Evolutionary conservation across 1,140 invertebrate genomes (phyloP), one percentile per base, ranked within the genome.

Genomic region (Thaumetopoea pityocampa): DNA sequence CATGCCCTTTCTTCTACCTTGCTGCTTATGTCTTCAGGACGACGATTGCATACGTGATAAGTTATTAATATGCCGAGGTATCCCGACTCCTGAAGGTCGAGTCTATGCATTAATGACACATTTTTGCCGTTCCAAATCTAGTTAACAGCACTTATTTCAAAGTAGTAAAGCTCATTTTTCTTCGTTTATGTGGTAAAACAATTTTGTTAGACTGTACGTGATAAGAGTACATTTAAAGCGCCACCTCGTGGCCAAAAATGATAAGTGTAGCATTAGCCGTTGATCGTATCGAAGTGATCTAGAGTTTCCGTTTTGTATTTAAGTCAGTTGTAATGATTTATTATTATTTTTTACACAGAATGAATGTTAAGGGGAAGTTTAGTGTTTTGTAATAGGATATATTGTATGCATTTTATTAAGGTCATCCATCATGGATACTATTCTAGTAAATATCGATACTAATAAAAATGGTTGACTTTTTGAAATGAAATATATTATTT

Each of bases 1-100:
- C 70, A 73, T 78, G 79, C 76, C 79, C 79, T 83, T 83, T 83
- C 79, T 83, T 83, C 79, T 73, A 82, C 78, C 73, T 79, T 78
- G 49, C 44, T 56, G 62, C 53, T 67, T 70, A 77, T 76, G 71
- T 78, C 67, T 67, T 77, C 68, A 63, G 61, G 50, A 78, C 73
- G 70, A 67, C 65, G 70, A 68, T 73, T 73, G 76, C 70, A 72
- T 80, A 78, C 76, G 47, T 69, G 73, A 78, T 68, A 56, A 57
- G 46, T 66, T 69, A 77, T 81, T 81, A 81, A 79, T 73, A 81
- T 81, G 77, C 77, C 62, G 66, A 67, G 67, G 58, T 77, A 68
- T 65, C 57, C 56, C 61, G 45, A 41, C 56, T 40, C 29, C 30
- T 55, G 71, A 78, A 78, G 77, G 74, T 66, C 65, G 54, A 15